Base-by-base conservation (phyloP, 2,888 invertebrate genomes). In the Abrostola tripartita region DNA sequence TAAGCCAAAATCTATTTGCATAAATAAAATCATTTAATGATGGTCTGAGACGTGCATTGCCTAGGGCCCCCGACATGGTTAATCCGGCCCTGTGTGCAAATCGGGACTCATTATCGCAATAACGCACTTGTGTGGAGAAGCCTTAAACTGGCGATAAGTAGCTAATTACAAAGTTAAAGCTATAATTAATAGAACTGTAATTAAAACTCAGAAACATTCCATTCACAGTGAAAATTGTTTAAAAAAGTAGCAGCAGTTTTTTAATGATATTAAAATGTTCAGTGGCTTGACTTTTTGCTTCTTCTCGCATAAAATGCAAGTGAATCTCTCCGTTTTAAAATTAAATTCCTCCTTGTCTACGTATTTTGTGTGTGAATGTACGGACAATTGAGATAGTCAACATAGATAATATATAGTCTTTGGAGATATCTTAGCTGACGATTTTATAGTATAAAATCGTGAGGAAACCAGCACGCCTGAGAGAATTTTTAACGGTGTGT, bases 301-400 rank as follows among this genome's bases (percentile, higher is more conserved):
- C 54, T 61, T 37, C 1, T 5, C 4, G 14, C 50, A 57, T 52
- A 63, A 59, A 55, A 5, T 38, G 42, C 8, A 53, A 61, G 50
- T 62, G 49, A 60, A 50, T 61, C 11, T 14, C 41, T 40, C 6
- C 5, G 70, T 40, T 12, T 53, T 41, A 42, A 71, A 74, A 71
- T 74, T 57, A 74, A 57, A 74, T 74, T 74, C 74, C 40, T 54
- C 9, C 37, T 54, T 9, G 49, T 50, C 24, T 53, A 37, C 59
- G 41, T 59, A 40, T 47, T 63, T 63, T 71, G 41, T 62, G 8
- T 6, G 38, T 35, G 59, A 65, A 51, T 9, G 50, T 64, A 58
- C 78, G 0, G 0, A 24, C 71, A 76, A 74, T 78, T 78, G 64
- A 49, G 37, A 53, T 58, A 54, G 60, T 47, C 14, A 47, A 44